Evolutionary conservation across 2,888 invertebrate species (phyloP).

Genomic region (Tineola bisselliella): DNA sequence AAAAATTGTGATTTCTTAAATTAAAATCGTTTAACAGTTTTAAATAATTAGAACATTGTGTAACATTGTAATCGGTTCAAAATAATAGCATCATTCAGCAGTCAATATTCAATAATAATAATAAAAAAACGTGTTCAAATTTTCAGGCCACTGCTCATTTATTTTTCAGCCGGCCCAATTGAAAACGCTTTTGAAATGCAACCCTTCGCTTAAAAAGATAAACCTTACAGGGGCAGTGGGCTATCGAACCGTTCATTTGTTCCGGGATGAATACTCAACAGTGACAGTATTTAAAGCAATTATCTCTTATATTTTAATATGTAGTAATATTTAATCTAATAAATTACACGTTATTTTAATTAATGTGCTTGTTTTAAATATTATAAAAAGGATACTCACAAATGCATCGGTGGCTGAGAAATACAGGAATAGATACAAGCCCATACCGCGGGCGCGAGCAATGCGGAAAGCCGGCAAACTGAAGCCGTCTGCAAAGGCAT

Average conservation of each 20-base stretch:
- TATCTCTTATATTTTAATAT: neutral
- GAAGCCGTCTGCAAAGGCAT: constrained; percentile 18
- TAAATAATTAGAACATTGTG: too few relatives aligned
- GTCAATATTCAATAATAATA: too few relatives aligned
- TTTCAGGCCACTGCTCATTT: neutral
- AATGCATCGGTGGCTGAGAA: constrained; percentile 51
- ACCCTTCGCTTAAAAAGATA: constrained; percentile 45
- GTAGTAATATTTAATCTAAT: neutral
- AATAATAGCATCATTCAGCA: too few relatives aligned
- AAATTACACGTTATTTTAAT: constrained; percentile 19
- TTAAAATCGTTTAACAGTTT: too few relatives aligned
- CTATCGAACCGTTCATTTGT: constrained; percentile 43
- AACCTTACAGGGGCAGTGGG: constrained; percentile 65
- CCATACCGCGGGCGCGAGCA: constrained; percentile 50
- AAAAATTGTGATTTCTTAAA: too few relatives aligned
- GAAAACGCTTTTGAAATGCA: constrained; percentile 22
- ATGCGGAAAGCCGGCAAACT: constrained; percentile 37
- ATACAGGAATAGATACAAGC: constrained; percentile 23
- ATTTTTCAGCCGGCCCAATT: neutral
- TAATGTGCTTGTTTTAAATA: neutral
- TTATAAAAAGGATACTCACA: constrained; percentile 40
- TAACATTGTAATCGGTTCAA: too few relatives aligned
- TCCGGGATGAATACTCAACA: neutral
- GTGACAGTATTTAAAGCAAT: neutral
- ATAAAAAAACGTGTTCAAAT: neutral